Conservation (phyloP, 2,888 invertebrate genomes). For the Athrips mouffetella region DNA sequence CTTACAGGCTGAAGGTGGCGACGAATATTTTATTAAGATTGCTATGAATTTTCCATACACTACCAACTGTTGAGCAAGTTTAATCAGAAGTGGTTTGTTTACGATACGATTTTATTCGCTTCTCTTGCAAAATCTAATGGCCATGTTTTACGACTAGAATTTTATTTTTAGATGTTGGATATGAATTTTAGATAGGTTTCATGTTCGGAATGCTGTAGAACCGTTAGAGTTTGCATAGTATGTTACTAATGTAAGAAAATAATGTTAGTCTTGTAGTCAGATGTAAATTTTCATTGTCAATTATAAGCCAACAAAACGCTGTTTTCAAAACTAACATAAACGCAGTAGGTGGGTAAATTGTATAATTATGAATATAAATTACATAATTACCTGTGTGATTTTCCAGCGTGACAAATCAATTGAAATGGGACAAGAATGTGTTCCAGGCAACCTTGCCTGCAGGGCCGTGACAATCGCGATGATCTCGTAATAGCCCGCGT, state of each 20-base stretch:
- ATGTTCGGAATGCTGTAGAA: constrained; percentile 1
- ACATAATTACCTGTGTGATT: no score
- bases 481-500: constrained; percentile 68
- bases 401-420: background rate
- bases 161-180: constrained; percentile 29
- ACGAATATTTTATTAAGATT: background rate
- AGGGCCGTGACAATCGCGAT: constrained; percentile 64
- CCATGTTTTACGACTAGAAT: constrained; percentile 29
- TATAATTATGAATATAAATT: no score
- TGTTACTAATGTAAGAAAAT: no score
- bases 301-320: background rate
- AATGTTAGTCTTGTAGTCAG: background rate
- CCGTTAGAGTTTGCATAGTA: background rate
- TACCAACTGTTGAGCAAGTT: constrained; percentile 33
- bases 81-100: constrained; percentile 62
- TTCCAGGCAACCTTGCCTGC: constrained; percentile 70
- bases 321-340: background rate
- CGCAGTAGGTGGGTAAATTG: no score
- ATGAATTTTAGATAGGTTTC: constrained; percentile 4
- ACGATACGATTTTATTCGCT: constrained; percentile 56
- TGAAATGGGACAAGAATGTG: constrained; percentile 11
- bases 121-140: constrained; percentile 55
- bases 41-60: constrained; percentile 15
- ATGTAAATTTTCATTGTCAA: background rate
- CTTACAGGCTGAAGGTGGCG: no score